These are phyloP conservation scores for Vicugna pacos DNA, from an alignment of 2,113 vertebrate genomes.

Conservation along the genomic window DNA sequence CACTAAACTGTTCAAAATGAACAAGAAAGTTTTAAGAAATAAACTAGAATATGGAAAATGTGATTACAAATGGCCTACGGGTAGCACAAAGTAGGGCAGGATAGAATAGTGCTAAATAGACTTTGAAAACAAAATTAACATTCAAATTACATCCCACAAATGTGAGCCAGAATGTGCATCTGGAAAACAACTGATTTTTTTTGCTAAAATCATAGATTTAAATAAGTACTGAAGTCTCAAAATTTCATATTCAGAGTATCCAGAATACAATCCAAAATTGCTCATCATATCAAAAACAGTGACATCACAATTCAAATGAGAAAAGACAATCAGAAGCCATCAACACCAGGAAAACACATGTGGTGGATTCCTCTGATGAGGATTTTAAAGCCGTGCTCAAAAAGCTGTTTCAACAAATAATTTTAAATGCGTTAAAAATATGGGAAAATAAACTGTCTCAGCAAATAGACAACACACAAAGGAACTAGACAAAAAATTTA, in stretches of 20 bases:
- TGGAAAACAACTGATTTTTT: background rate
- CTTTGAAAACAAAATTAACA: background rate
- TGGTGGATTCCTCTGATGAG: background rate
- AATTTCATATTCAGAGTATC: conserved; percentile 17
- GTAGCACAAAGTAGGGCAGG: background rate
- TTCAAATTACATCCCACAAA: background rate
- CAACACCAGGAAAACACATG: background rate
- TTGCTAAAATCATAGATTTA: conserved; percentile 11
- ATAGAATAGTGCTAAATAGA: background rate
- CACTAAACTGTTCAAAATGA: background rate
- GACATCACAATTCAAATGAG: background rate
- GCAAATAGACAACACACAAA: background rate
- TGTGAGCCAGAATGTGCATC: background rate
- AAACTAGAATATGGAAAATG: background rate
- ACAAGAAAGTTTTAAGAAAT: background rate
- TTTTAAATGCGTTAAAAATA: background rate
- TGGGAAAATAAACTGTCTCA: background rate
- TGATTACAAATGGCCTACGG: background rate
- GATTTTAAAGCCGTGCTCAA: background rate
- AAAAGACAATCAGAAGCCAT: background rate
- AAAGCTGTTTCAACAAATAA: background rate
- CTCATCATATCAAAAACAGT: background rate
- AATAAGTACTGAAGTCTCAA: background rate
- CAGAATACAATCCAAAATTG: background rate
- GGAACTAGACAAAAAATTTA: background rate